Evolutionary conservation across 2,797 vertebrate species (phyloP).

Genomic region (Ceyx erithaca): DNA sequence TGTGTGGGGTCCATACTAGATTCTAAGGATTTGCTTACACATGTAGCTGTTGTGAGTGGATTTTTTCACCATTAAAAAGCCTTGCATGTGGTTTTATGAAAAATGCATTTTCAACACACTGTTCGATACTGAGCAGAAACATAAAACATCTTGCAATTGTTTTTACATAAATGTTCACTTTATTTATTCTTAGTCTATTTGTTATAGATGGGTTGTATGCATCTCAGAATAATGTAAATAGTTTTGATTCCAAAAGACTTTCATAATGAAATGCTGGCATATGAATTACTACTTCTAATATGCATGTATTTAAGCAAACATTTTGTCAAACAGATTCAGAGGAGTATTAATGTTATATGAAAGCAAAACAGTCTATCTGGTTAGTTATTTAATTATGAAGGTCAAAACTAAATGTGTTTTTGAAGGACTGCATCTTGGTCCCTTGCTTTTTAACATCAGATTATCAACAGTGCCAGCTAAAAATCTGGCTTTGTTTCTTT

Average conservation of each 20-base stretch:
- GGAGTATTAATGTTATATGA: neutral
- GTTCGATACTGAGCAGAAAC: constrained; percentile 65
- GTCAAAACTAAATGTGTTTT: neutral
- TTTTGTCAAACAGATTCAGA: constrained; percentile 46
- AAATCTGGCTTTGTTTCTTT: neutral
- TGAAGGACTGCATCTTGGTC: neutral
- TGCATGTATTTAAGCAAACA: constrained; percentile 34
- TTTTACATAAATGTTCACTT: constrained; percentile 71
- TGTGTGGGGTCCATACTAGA: constrained; percentile 68
- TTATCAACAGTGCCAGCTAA: neutral
- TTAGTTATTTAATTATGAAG: neutral
- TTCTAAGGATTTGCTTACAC: constrained; percentile 61
- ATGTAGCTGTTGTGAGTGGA: constrained; percentile 60
- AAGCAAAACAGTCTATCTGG: neutral
- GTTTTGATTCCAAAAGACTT: constrained; percentile 45
- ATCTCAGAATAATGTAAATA: constrained; percentile 71
- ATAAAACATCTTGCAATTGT: constrained; percentile 74
- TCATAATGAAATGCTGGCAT: constrained; percentile 53
- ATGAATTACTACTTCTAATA: constrained; percentile 59
- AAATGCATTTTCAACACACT: constrained; percentile 69
- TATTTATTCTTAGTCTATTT: constrained; percentile 71
- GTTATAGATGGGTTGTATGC: constrained; percentile 62
- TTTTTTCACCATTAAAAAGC: constrained; percentile 69
- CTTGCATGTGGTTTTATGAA: constrained; percentile 77
- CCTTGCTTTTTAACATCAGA: neutral